These are phyloP conservation scores for Liopterus haemorrhoidalis DNA, from an alignment of 2,888 invertebrate genomes.

Conservation along the genomic window DNA sequence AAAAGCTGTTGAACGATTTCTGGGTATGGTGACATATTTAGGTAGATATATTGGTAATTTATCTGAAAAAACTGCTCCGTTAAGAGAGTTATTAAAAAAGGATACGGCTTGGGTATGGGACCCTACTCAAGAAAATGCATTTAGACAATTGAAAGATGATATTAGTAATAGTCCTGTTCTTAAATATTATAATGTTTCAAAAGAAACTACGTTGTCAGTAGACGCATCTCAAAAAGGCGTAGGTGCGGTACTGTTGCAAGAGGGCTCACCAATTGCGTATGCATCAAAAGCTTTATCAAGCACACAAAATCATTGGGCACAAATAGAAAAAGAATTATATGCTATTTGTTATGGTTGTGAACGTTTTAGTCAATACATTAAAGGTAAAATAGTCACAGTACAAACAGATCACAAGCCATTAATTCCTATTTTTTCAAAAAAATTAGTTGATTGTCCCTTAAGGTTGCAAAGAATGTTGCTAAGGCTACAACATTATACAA, in stretches of 20 bases:
- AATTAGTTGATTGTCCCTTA: constrained; percentile 25
- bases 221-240: constrained; percentile 29
- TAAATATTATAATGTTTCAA: not conserved
- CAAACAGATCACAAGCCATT: constrained; percentile 35
- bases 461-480: constrained; percentile 35
- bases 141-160: not conserved
- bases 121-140: not conserved
- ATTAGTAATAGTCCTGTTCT: not conserved
- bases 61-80: constrained; percentile 22
- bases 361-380: constrained; percentile 31
- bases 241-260: constrained; percentile 32
- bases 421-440: constrained; percentile 32
- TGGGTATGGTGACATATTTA: constrained; percentile 31
- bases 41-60: constrained; percentile 30
- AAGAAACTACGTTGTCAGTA: constrained; percentile 21
- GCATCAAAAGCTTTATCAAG: constrained; percentile 31
- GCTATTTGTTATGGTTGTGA: constrained; percentile 31
- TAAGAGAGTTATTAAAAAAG: constrained; percentile 27
- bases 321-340: constrained; percentile 32
- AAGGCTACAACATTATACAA: constrained; percentile 30
- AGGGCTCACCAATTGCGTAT: constrained; percentile 33
- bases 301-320: constrained; percentile 30
- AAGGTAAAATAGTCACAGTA: constrained; percentile 26
- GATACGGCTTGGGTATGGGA: constrained; percentile 11
- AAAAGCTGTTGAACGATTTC: constrained; percentile 28